phyloP scores from a whole-genome alignment of 2,888 invertebrate genomes.

The Pherbina coryleti region DNA sequence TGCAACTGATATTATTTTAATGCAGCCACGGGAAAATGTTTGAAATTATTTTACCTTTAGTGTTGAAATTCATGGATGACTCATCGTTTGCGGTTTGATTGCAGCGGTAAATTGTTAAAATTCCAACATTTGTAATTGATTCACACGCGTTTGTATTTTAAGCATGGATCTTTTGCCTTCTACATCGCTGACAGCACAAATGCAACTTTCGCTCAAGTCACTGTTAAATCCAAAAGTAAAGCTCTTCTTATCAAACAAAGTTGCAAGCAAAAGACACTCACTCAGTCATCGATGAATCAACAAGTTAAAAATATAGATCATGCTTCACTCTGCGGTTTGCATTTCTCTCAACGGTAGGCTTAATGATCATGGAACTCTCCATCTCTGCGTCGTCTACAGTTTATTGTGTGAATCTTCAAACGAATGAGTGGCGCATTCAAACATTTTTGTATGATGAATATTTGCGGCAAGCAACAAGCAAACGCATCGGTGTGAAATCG shows the following conservation, averaged over 20 bases:
- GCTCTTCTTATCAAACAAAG: no score
- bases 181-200: not conserved
- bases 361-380: not conserved
- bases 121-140: not conserved
- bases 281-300: constrained; percentile 6
- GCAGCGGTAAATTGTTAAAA: not conserved
- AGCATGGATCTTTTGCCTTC: not conserved
- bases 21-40: no score
- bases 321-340: not conserved
- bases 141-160: not conserved
- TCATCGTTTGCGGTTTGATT: not conserved
- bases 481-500: not conserved
- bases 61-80: not conserved
- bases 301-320: constrained; percentile 20
- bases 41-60: no score
- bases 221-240: no score
- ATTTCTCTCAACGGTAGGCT: not conserved
- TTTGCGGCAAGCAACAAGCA: no score
- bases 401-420: not conserved
- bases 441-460: constrained; percentile 7
- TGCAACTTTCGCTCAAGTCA: no score
- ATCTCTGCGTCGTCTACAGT: not conserved
- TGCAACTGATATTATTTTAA: no score
- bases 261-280: no score
- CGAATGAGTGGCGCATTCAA: not conserved